Conservation (phyloP, 2,113 vertebrate species). For the Brienomyrus brachyistius region DNA sequence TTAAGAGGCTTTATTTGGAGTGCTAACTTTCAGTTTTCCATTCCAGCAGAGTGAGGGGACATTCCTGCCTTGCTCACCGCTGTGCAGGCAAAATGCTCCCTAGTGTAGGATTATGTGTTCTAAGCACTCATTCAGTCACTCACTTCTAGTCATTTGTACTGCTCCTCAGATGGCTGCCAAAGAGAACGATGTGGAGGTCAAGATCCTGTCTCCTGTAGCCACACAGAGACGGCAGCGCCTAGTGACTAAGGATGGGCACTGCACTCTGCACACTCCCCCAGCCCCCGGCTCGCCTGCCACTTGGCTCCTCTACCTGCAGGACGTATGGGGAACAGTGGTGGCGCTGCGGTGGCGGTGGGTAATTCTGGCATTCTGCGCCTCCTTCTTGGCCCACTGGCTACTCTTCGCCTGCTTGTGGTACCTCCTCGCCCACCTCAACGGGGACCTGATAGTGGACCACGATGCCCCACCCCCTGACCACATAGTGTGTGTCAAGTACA, state of each 20-base stretch:
- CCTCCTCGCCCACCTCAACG: conserved; percentile 84
- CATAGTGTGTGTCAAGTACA: conserved; percentile 90
- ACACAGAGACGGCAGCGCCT: conserved; percentile 65
- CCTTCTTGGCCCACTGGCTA: conserved; percentile 91
- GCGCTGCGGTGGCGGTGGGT: conserved; percentile 96
- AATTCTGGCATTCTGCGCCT: conserved; percentile 83
- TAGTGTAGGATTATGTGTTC: background rate
- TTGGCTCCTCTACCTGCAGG: conserved; percentile 72
- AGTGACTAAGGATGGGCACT: conserved; percentile 89
- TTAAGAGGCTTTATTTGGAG: conserved; percentile 10
- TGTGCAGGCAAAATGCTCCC: background rate
- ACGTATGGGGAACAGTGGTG: conserved; percentile 87
- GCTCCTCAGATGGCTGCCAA: conserved; percentile 42
- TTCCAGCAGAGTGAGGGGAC: conserved; percentile 3
- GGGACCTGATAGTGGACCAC: conserved; percentile 86
- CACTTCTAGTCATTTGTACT: background rate
- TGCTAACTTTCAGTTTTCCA: background rate
- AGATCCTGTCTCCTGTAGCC: conserved; percentile 71
- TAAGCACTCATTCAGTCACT: background rate
- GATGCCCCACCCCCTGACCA: conserved; percentile 83
- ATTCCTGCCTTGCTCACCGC: background rate
- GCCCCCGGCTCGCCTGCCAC: conserved; percentile 50
- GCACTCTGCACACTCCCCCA: conserved; percentile 49
- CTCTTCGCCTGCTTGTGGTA: conserved; percentile 96
- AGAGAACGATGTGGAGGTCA: conserved; percentile 55